Evolutionary conservation across 2,888 invertebrate genomes (phyloP).

Genomic region (Erebia palarica): DNA sequence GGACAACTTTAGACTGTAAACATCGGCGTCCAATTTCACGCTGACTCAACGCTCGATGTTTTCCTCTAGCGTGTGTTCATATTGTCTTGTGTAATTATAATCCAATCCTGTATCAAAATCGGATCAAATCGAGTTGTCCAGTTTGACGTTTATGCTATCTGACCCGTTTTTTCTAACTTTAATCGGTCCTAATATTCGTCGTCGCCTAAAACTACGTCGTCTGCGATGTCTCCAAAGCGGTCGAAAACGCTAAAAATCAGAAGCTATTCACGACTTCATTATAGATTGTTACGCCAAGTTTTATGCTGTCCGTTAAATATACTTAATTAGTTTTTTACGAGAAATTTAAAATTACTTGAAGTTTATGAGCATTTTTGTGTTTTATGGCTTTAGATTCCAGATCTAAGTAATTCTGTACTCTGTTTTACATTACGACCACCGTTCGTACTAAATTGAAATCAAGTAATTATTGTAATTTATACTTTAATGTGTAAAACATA

Average conservation of each 20-base stretch:
- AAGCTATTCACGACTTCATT: background rate
- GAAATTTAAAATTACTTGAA: conserved; percentile 21
- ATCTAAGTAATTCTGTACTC: background rate
- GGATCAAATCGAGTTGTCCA: too few relatives aligned
- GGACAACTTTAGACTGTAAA: too few relatives aligned
- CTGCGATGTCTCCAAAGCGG: background rate
- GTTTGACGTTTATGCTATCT: too few relatives aligned
- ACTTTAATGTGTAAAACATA: background rate
- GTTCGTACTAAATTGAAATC: background rate
- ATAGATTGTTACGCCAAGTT: background rate
- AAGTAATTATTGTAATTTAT: background rate
- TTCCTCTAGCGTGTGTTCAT: too few relatives aligned
- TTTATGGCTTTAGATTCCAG: conserved; percentile 7
- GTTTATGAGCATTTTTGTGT: conserved; percentile 24
- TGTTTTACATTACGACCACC: background rate
- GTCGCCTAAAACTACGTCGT: too few relatives aligned
- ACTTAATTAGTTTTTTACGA: conserved; percentile 24
- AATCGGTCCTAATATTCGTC: too few relatives aligned
- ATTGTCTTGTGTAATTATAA: too few relatives aligned
- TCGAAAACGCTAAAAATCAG: background rate
- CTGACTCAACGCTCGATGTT: too few relatives aligned
- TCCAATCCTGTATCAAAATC: too few relatives aligned
- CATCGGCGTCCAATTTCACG: too few relatives aligned
- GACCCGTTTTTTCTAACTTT: too few relatives aligned
- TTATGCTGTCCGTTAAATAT: conserved; percentile 7